Conservation (phyloP, 2,888 invertebrate genomes). For the Heterodera filipjevi region DNA sequence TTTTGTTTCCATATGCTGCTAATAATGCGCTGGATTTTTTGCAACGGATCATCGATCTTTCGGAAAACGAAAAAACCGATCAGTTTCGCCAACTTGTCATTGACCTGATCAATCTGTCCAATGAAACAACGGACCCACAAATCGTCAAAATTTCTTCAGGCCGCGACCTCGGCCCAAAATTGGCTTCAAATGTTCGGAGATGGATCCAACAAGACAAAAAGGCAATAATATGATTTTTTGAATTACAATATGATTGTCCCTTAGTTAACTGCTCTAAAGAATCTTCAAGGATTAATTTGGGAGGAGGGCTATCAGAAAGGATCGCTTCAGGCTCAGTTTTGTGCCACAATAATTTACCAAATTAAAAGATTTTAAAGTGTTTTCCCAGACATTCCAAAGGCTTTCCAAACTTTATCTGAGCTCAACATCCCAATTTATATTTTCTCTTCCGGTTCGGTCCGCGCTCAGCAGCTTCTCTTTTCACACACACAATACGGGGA, state of each 20-base stretch:
- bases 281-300: slow-evolving; percentile 89
- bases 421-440: slow-evolving; percentile 78
- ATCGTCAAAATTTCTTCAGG: slow-evolving; percentile 66
- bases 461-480: slow-evolving; percentile 86
- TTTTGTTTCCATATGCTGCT: slow-evolving; percentile 73
- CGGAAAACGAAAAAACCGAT: slow-evolving; percentile 24
- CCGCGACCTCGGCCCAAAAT: slow-evolving; percentile 71
- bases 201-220: slow-evolving; percentile 83
- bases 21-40: slow-evolving; percentile 76
- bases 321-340: slow-evolving; percentile 83
- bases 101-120: slow-evolving; percentile 74
- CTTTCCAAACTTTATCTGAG: slow-evolving; percentile 77
- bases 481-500: slow-evolving; percentile 79
- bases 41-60: slow-evolving; percentile 48
- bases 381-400: slow-evolving; percentile 81
- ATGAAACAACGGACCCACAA: slow-evolving; percentile 41
- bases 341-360: neutral
- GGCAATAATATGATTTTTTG: slow-evolving; percentile 67
- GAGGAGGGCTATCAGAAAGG: slow-evolving; percentile 80
- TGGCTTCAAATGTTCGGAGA: slow-evolving; percentile 77
- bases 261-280: slow-evolving; percentile 74
- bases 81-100: slow-evolving; percentile 66
- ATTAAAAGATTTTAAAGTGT: slow-evolving; percentile 71
- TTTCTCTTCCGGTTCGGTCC: slow-evolving; percentile 88
- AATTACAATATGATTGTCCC: slow-evolving; percentile 16